Percentiles rank a stretch among this genome's conserved stretches.
These are phyloP conservation scores for Pitangus sulphuratus DNA, from an alignment of 2,797 vertebrate species.

Conservation along the genomic window DNA sequence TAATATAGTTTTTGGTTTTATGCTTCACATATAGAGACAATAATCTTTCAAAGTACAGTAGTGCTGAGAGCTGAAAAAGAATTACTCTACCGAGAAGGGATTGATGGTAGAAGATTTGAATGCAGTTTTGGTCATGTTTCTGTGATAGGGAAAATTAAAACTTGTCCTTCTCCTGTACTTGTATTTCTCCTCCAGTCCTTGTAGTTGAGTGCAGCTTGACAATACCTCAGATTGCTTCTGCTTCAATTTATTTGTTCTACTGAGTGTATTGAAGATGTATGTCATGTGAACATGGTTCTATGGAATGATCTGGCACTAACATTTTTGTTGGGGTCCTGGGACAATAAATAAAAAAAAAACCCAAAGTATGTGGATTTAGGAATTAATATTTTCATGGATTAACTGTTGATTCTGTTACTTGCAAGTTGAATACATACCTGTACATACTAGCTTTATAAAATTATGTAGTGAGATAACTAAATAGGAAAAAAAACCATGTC, in stretches of 20 bases:
- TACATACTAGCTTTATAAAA: not conserved
- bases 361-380: too few relatives aligned
- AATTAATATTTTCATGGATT: too few relatives aligned
- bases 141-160: not conserved
- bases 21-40: not conserved
- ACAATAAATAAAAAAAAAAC: not conserved
- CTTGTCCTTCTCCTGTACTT: accelerated
- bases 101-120: not conserved
- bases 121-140: not conserved
- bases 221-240: not conserved
- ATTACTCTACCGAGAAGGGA: not conserved
- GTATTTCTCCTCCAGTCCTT: not conserved
- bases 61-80: not conserved
- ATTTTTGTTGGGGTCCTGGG: not conserved
- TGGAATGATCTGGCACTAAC: not conserved
- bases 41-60: not conserved
- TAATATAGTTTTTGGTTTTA: not conserved
- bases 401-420: not conserved
- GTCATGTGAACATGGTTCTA: not conserved
- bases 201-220: not conserved
- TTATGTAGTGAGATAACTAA: not conserved
- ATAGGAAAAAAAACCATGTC: accelerated
- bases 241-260: not conserved
- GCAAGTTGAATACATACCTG: not conserved
- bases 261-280: not conserved